Conservation (phyloP, 2,797 vertebrate species). For the Sebastes minor region DNA sequence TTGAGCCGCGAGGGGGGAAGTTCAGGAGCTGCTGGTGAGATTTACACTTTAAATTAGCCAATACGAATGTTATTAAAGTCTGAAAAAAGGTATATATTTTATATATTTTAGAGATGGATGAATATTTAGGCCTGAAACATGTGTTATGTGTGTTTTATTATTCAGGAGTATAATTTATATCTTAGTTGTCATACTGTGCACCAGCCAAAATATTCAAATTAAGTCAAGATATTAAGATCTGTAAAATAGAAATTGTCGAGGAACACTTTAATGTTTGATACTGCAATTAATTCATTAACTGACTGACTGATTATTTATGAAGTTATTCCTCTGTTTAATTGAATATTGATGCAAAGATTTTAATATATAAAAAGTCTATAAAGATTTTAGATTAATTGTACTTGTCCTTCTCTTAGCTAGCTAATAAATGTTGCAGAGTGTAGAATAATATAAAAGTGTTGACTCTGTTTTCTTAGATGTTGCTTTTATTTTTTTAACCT, state of each 20-base stretch:
- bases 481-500: neutral
- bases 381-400: neutral
- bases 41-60: neutral
- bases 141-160: neutral
- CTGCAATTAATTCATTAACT: neutral
- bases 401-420: neutral
- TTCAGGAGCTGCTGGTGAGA: slow-evolving; percentile 40
- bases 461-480: neutral
- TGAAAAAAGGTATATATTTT: neutral
- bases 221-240: neutral
- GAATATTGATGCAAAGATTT: neutral
- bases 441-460: neutral
- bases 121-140: neutral
- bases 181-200: neutral
- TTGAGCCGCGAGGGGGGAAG: slow-evolving; percentile 36
- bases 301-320: neutral
- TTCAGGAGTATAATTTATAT: neutral
- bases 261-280: neutral
- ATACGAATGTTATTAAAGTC: neutral
- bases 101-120: neutral
- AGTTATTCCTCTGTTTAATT: neutral
- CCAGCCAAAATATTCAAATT: neutral
- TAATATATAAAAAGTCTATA: neutral
- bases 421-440: neutral
- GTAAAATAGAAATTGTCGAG: neutral